These are phyloP conservation scores for Catagonus wagneri DNA, from an alignment of 2,113 vertebrate species.

Conservation along the genomic window DNA sequence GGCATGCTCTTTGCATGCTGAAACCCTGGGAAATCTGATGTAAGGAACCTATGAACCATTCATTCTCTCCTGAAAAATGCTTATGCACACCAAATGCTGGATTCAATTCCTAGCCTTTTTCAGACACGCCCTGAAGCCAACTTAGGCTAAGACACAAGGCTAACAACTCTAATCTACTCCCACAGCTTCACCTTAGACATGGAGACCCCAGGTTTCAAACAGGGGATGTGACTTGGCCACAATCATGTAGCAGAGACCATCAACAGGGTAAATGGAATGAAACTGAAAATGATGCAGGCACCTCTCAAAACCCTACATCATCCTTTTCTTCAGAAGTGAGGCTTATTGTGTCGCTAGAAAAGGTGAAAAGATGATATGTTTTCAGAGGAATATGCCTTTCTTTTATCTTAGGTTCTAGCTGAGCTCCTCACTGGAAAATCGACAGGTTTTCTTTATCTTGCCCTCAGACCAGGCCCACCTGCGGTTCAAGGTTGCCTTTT, in stretches of 20 bases:
- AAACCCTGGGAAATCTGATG: not conserved
- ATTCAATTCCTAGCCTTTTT: not conserved
- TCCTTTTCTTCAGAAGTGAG: slow-evolving; percentile 8
- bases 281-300: slow-evolving; percentile 7
- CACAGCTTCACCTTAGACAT: not conserved
- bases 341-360: not conserved
- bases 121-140: not conserved
- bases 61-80: slow-evolving; percentile 35
- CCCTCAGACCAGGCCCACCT: not conserved
- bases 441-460: slow-evolving; percentile 7
- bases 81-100: not conserved
- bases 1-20: not conserved
- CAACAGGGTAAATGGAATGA: slow-evolving; percentile 18
- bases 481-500: not conserved
- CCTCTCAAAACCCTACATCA: not conserved
- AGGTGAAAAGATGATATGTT: not conserved
- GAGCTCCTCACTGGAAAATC: slow-evolving; percentile 4
- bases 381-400: not conserved
- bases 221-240: slow-evolving; percentile 25
- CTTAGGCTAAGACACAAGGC: not conserved
- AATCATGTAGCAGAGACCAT: slow-evolving; percentile 19
- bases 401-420: slow-evolving; percentile 29
- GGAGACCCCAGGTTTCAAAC: not conserved
- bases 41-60: not conserved
- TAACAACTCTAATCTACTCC: not conserved